A percentile compares a stretch with the other conserved stretches of the same genome.
phyloP scores from a whole-genome alignment of 2,113 vertebrate species.

The Dolichotis patagonum region DNA sequence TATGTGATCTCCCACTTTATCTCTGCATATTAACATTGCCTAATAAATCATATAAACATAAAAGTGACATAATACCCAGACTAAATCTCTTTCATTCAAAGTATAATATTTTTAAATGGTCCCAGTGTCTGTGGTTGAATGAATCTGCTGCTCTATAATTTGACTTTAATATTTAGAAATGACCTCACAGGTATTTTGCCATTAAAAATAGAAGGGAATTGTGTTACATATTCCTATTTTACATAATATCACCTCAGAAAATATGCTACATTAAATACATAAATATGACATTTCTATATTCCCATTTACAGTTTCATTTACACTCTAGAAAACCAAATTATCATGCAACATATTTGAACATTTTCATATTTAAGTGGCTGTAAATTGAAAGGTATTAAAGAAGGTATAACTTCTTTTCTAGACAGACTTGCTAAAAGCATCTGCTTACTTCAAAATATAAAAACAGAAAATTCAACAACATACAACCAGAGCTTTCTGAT shows the following conservation, averaged over 20 bases:
- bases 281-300: conserved; percentile 46
- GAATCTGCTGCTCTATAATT: conserved; percentile 32
- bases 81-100: conserved; percentile 55
- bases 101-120: conserved; percentile 49
- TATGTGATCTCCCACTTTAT: conserved; percentile 14
- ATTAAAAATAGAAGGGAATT: background rate
- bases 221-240: conserved; percentile 36
- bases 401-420: background rate
- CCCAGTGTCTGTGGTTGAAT: conserved; percentile 15
- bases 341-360: conserved; percentile 58
- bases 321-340: conserved; percentile 58
- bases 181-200: background rate
- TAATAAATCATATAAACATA: conserved; percentile 69
- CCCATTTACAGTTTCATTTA: conserved; percentile 61
- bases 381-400: conserved; percentile 16
- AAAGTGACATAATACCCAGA: conserved; percentile 57
- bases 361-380: conserved; percentile 27
- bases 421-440: conserved; percentile 4
- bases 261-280: conserved; percentile 8
- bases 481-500: background rate
- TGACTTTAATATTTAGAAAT: conserved; percentile 50
- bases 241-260: background rate
- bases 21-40: conserved; percentile 62
- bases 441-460: conserved; percentile 37
- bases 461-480: background rate